phyloP scores from a whole-genome alignment of 64 coral and sea anemone species.

The Pachyseris speciosa region DNA sequence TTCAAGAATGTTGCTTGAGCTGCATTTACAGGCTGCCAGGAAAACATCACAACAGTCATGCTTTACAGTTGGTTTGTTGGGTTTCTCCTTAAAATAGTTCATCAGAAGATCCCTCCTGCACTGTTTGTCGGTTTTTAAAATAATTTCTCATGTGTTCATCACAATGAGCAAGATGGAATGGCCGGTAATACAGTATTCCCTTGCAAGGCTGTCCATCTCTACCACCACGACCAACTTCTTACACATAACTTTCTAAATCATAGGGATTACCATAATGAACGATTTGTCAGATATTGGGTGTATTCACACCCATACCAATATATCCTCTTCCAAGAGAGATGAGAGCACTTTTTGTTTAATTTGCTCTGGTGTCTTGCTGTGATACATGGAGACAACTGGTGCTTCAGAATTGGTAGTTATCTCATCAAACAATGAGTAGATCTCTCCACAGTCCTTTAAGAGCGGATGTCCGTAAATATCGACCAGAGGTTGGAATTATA shows the following conservation, averaged over 20 bases:
- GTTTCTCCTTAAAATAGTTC: conserved; percentile 41
- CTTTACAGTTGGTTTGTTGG: not conserved
- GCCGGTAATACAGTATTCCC: conserved; percentile 36
- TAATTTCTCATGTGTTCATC: conserved; percentile 46
- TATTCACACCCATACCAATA: conserved; percentile 40
- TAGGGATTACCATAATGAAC: conserved; percentile 6
- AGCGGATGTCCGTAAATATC: no score
- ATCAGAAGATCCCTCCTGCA: not conserved
- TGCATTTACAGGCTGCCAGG: not conserved
- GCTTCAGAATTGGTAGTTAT: no score
- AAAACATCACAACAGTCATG: conserved; percentile 27
- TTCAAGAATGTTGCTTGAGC: no score
- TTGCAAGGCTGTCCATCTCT: not conserved
- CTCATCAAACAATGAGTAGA: no score
- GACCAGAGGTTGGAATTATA: no score
- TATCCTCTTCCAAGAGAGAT: not conserved
- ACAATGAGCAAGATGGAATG: conserved; percentile 45
- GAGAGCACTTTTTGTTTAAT: conserved; percentile 9
- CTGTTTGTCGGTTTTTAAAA: conserved; percentile 32
- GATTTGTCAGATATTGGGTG: conserved; percentile 2
- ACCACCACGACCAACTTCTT: conserved; percentile 35
- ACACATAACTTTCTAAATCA: conserved; percentile 12
- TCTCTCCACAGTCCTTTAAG: no score
- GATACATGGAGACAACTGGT: no score
- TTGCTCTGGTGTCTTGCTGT: conserved; percentile 26